Percentiles rank a stretch among this genome's conserved stretches.
Conservation (phyloP, 2,113 vertebrate species). For the Hydropotes inermis region DNA sequence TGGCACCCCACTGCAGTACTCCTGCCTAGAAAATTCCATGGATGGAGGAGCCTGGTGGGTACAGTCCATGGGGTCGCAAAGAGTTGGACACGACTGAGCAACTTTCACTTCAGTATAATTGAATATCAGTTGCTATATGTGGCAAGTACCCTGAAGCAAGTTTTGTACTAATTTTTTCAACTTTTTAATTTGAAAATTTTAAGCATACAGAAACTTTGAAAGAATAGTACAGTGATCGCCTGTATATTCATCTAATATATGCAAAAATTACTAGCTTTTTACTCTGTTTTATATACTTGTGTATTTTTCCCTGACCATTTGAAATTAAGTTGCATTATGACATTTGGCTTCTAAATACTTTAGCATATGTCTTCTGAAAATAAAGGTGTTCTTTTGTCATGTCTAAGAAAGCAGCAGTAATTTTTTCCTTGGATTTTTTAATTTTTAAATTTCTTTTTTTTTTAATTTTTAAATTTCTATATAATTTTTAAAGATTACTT, state of each 20-base stretch:
- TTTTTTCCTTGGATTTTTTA: background rate
- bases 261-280: constrained; percentile 6
- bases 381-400: background rate
- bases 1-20: too few species aligned
- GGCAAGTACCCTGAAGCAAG: background rate
- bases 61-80: too few species aligned
- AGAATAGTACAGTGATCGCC: background rate
- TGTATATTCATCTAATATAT: background rate
- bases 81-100: too few species aligned
- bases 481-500: background rate
- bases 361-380: background rate
- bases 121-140: background rate
- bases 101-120: background rate
- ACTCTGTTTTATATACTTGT: background rate
- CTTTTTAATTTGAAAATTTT: constrained; percentile 34
- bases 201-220: background rate
- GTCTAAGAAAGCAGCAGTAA: background rate
- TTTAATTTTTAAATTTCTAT: background rate
- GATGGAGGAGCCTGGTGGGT: too few species aligned
- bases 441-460: background rate
- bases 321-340: background rate
- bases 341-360: background rate
- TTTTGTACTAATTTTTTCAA: background rate
- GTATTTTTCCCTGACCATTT: background rate
- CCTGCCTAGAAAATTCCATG: too few species aligned